These are phyloP conservation scores for Rafetus swinhoei DNA, from an alignment of 2,113 vertebrate genomes.

Conservation along the genomic window DNA sequence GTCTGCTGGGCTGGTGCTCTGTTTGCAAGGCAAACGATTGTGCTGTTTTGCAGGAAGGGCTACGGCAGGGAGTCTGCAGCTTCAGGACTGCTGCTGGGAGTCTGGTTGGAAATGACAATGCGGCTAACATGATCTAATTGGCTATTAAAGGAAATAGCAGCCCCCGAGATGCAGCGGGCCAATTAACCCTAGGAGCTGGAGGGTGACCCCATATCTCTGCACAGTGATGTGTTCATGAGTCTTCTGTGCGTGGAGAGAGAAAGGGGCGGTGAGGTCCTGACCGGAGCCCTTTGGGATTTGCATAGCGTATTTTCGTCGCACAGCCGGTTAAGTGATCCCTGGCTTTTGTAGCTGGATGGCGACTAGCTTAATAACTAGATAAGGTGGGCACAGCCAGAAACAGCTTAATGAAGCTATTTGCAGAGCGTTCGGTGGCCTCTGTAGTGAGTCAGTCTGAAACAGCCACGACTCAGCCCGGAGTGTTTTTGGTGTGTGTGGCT, in stretches of 20 bases:
- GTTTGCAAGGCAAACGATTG: accelerated
- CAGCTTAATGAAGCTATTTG: accelerated
- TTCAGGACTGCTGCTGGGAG: conserved; percentile 51
- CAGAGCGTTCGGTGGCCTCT: background rate
- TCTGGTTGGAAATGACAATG: conserved; percentile 65
- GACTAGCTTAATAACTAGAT: background rate
- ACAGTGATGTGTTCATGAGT: conserved; percentile 45
- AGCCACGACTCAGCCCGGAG: background rate
- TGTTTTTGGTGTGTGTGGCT: background rate
- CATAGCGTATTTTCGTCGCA: accelerated
- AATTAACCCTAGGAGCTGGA: conserved; percentile 69
- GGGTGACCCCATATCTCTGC: background rate
- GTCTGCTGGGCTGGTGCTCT: background rate
- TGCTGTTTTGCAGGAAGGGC: background rate
- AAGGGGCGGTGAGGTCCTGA: background rate
- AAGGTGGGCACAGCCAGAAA: accelerated
- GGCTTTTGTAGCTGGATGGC: background rate
- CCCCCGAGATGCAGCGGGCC: conserved; percentile 64
- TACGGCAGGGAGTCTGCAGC: background rate
- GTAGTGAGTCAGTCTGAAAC: background rate
- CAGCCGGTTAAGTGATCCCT: background rate
- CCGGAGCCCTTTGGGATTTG: background rate
- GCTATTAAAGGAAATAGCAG: conserved; percentile 71
- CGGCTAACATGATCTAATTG: conserved; percentile 78
- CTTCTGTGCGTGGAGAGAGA: background rate